These are phyloP conservation scores for Capra hircus DNA, from an alignment of 2,113 vertebrate species.

Conservation along the genomic window DNA sequence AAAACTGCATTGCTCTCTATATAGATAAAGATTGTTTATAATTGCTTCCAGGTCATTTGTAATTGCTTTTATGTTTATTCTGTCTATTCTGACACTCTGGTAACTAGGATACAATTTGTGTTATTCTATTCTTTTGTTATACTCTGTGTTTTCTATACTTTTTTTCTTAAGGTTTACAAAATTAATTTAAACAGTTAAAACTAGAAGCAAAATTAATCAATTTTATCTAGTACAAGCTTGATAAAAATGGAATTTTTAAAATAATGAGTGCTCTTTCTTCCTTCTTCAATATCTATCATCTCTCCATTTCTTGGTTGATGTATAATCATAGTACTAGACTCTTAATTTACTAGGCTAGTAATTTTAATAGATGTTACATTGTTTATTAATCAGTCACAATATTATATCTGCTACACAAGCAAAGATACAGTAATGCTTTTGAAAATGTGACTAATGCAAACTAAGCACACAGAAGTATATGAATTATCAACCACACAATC, in stretches of 20 bases:
- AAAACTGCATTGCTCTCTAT: not conserved
- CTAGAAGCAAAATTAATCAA: not conserved
- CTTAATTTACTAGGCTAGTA: not conserved
- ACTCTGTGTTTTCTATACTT: not conserved
- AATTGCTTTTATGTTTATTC: not conserved
- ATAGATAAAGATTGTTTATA: not conserved
- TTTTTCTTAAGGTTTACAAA: not conserved
- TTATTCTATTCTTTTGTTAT: not conserved
- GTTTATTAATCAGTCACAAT: not conserved
- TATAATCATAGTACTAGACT: not conserved
- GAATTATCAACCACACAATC: not conserved
- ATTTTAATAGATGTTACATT: constrained; percentile 14
- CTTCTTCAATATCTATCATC: not conserved
- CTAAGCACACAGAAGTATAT: not conserved
- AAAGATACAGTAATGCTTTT: not conserved
- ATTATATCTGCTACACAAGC: not conserved
- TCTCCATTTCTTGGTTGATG: not conserved
- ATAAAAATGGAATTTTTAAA: not conserved
- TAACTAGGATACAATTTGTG: not conserved
- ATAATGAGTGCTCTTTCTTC: not conserved
- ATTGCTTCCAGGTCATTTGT: not conserved
- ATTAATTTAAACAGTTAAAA: not conserved
- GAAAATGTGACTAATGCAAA: not conserved
- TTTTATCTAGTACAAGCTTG: not conserved
- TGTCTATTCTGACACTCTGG: not conserved